Evolutionary conservation across 2,113 vertebrate genomes (phyloP).

Genomic region (Thalassoma bifasciatum): DNA sequence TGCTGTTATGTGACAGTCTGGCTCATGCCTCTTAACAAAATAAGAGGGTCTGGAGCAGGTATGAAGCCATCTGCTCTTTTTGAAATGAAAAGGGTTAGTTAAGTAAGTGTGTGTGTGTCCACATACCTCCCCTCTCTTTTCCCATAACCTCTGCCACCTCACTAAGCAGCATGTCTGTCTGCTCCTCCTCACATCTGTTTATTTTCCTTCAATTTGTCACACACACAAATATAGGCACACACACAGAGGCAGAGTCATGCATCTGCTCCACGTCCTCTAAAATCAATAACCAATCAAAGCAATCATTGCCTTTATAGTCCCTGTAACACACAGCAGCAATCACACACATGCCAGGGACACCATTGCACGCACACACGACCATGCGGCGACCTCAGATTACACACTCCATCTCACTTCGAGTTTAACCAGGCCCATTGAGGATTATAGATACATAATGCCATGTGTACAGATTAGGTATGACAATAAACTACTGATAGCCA

Average conservation of each 20-base stretch:
- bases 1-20: conserved; percentile 25
- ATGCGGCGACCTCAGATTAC: conserved; percentile 64
- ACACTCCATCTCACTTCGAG: conserved; percentile 74
- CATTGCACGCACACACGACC: conserved; percentile 25
- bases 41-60: conserved; percentile 45
- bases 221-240: conserved; percentile 21
- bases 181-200: conserved; percentile 64
- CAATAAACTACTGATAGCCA: conserved; percentile 83
- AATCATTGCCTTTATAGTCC: conserved; percentile 80
- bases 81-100: conserved; percentile 26
- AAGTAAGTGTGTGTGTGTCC: background rate
- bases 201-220: conserved; percentile 56
- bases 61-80: conserved; percentile 58
- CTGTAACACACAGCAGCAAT: conserved; percentile 52
- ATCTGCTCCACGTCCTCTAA: conserved; percentile 48
- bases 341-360: conserved; percentile 31
- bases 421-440: conserved; percentile 74
- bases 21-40: conserved; percentile 38
- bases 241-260: conserved; percentile 33
- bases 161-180: conserved; percentile 44
- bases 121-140: conserved; percentile 14
- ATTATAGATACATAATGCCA: conserved; percentile 79
- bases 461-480: conserved; percentile 83
- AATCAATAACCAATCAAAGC: conserved; percentile 84
- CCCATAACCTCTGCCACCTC: conserved; percentile 23